phyloP scores from a whole-genome alignment of 2,113 vertebrate genomes.

The Mormyrus lacerda region DNA sequence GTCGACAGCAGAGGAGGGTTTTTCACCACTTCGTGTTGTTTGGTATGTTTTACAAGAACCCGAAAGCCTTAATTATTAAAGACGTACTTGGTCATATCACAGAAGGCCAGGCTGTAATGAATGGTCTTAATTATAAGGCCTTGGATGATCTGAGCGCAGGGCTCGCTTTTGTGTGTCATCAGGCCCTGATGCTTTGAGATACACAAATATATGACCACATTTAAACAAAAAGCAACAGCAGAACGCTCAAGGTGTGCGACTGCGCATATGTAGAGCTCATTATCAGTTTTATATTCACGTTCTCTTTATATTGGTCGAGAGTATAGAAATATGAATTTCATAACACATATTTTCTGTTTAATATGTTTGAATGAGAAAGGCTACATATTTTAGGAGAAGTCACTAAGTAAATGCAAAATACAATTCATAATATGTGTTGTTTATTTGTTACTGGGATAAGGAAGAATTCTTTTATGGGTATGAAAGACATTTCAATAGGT shows the following conservation, averaged over 20 bases:
- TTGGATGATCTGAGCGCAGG: constrained; percentile 79
- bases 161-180: constrained; percentile 77
- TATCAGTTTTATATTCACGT: neutral
- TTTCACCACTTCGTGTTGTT: neutral
- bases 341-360: neutral
- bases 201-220: constrained; percentile 38
- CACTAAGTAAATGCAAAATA: neutral
- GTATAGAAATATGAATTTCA: neutral
- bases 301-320: neutral
- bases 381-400: neutral
- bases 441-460: neutral
- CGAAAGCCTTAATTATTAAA: neutral
- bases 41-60: neutral
- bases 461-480: neutral
- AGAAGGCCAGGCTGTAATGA: constrained; percentile 77
- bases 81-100: constrained; percentile 32
- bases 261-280: neutral
- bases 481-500: neutral
- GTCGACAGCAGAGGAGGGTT: neutral
- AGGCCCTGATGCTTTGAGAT: constrained; percentile 72
- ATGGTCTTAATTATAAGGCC: constrained; percentile 76
- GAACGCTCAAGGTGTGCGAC: neutral
- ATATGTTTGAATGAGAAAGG: neutral
- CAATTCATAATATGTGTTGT: neutral
- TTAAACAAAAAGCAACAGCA: neutral